Conservation (phyloP, 1,140 invertebrate species). For the Scaptomyza hsui region DNA sequence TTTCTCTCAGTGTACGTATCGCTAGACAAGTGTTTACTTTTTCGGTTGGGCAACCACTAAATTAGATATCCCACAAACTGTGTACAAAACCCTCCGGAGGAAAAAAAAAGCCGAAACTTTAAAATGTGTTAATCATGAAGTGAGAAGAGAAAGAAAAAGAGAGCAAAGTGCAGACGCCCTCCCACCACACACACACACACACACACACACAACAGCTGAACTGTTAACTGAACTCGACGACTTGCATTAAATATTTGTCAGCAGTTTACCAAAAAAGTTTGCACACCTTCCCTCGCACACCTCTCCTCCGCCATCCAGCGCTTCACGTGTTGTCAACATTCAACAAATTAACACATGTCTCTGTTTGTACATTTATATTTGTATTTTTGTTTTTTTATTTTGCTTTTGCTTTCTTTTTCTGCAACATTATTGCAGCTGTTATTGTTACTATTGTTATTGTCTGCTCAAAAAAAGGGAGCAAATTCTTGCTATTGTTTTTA, state of each 20-base stretch:
- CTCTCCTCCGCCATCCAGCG: not conserved
- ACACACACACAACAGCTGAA: conserved; percentile 37
- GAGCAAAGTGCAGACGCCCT: conserved; percentile 9
- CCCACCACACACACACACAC: conserved; percentile 8
- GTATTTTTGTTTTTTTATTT: conserved; percentile 14
- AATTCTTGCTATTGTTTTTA: conserved; percentile 54
- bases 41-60: conserved; percentile 61
- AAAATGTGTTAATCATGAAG: conserved; percentile 75
- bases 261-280: conserved; percentile 60
- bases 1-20: conserved; percentile 8
- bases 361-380: conserved; percentile 34
- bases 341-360: conserved; percentile 71
- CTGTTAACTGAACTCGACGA: conserved; percentile 32
- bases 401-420: conserved; percentile 32
- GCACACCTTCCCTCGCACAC: not conserved
- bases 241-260: conserved; percentile 72
- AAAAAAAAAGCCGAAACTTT: conserved; percentile 27
- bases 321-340: not conserved
- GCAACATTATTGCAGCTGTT: conserved; percentile 57
- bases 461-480: no score
- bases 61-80: conserved; percentile 39
- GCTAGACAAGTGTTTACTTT: conserved; percentile 71
- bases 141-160: conserved; percentile 13
- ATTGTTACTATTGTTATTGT: conserved; percentile 36
- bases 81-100: not conserved